A percentile compares a stretch with the other conserved stretches of the same genome.
Evolutionary conservation across 2,888 invertebrate species (phyloP).

Genomic region (Masnerella sp.): DNA sequence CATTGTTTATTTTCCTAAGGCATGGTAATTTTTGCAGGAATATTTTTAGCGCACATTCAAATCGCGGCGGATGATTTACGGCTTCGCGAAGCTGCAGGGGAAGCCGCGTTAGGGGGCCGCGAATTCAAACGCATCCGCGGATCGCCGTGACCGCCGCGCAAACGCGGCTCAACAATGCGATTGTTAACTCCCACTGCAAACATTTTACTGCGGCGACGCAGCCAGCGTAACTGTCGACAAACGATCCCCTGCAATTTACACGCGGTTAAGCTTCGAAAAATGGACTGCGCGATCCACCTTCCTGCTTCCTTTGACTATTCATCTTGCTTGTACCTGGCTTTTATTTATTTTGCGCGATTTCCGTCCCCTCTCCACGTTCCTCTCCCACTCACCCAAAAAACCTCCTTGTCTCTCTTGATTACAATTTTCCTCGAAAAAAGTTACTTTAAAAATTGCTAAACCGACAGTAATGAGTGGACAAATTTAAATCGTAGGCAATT

Average conservation of each 20-base stretch:
- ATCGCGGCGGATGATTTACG: conserved; percentile 44
- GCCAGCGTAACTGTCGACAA: conserved; percentile 59
- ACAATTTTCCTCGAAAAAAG: too few relatives aligned
- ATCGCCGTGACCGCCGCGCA: conserved; percentile 22
- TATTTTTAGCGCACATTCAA: conserved; percentile 33
- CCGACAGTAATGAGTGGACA: too few relatives aligned
- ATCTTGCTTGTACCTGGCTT: conserved; percentile 53
- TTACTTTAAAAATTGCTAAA: too few relatives aligned
- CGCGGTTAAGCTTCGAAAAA: conserved; percentile 57
- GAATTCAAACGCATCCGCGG: conserved; percentile 41
- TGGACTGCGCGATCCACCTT: conserved; percentile 52
- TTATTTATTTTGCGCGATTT: conserved; percentile 57
- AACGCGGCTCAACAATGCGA: conserved; percentile 50
- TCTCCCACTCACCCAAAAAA: background rate
- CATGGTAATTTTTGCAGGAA: conserved; percentile 7
- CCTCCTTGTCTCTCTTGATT: background rate
- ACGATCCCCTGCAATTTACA: conserved; percentile 58
- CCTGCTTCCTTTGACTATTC: conserved; percentile 56
- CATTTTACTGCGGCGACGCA: conserved; percentile 52
- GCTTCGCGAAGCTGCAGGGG: conserved; percentile 20
- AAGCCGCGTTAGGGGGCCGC: conserved; percentile 29
- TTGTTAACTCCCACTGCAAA: conserved; percentile 46
- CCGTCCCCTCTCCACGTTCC: conserved; percentile 43
- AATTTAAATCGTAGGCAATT: too few relatives aligned
- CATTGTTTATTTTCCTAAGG: conserved; percentile 9